These are phyloP conservation scores for Rhyacophila brunnea DNA, from an alignment of 1,140 invertebrate species.

Conservation along the genomic window DNA sequence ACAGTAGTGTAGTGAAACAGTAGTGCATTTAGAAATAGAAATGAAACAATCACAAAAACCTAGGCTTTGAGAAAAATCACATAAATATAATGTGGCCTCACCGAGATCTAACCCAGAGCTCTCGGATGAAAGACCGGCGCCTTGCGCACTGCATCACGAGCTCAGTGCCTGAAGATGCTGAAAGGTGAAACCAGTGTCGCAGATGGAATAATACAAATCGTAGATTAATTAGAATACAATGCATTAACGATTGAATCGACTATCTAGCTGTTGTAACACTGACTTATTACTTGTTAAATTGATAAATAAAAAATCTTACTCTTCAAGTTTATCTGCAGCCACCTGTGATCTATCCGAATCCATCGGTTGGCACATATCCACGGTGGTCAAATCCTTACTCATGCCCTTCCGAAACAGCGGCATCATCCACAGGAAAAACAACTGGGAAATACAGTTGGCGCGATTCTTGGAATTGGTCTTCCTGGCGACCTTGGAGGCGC, in stretches of 20 bases:
- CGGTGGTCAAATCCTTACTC: conserved; percentile 38
- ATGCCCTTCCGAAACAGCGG: conserved; percentile 43
- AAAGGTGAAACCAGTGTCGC: too few relatives aligned
- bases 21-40: too few relatives aligned
- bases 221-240: too few relatives aligned
- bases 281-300: not conserved
- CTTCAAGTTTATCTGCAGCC: conserved; percentile 43
- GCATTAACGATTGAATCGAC: conserved; percentile 6
- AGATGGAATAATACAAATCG: too few relatives aligned
- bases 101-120: too few relatives aligned
- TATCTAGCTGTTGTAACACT: not conserved
- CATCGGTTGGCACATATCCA: conserved; percentile 43
- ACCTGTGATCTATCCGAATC: conserved; percentile 41
- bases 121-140: too few relatives aligned
- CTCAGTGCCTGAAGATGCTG: not conserved
- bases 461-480: conserved; percentile 24
- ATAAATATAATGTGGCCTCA: too few relatives aligned
- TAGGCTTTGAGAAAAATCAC: too few relatives aligned
- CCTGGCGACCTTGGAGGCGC: conserved; percentile 1
- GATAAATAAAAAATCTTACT: conserved; percentile 37
- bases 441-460: conserved; percentile 43
- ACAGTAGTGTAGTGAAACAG: too few relatives aligned
- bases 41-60: too few relatives aligned
- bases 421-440: conserved; percentile 45
- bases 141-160: too few relatives aligned